Percentiles rank a stretch among this genome's conserved stretches.
Evolutionary conservation across 2,797 vertebrate genomes (phyloP).

Genomic region (Heteromormyrus szaboi): DNA sequence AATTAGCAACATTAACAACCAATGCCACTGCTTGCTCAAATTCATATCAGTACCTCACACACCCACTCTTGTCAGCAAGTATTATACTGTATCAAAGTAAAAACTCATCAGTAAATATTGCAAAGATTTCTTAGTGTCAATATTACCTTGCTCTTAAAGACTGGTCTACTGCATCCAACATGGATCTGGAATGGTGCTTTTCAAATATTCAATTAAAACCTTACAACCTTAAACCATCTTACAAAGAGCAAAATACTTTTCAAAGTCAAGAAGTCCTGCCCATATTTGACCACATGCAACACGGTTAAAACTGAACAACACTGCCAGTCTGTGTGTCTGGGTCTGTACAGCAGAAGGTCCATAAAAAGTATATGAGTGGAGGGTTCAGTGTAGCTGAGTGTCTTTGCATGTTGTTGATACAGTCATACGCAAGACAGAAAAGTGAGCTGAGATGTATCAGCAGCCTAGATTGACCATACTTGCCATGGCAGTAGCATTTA

Average conservation of each 20-base stretch:
- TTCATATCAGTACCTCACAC: neutral
- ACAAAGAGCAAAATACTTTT: slow-evolving; percentile 10
- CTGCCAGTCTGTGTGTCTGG: neutral
- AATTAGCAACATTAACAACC: neutral
- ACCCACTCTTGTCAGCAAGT: neutral
- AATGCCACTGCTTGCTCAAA: neutral
- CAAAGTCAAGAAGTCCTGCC: neutral
- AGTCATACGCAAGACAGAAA: slow-evolving; percentile 8
- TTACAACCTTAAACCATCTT: neutral
- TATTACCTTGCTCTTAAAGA: slow-evolving; percentile 20
- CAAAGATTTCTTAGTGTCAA: slow-evolving; percentile 9
- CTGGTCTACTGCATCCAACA: slow-evolving; percentile 17
- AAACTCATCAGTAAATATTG: slow-evolving; percentile 18
- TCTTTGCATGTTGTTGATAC: neutral
- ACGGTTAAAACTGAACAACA: neutral
- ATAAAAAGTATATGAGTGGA: neutral
- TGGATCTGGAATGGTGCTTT: slow-evolving; percentile 19
- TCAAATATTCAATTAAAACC: slow-evolving; percentile 11
- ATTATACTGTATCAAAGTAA: slow-evolving; percentile 4
- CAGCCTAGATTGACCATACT: neutral
- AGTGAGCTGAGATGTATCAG: neutral
- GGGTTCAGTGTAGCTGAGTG: neutral
- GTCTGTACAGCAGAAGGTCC: neutral
- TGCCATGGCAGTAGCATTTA: slow-evolving; percentile 17
- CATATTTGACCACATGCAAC: neutral